Conservation (phyloP, 2,113 vertebrate species). For the Delphinapterus leucas region DNA sequence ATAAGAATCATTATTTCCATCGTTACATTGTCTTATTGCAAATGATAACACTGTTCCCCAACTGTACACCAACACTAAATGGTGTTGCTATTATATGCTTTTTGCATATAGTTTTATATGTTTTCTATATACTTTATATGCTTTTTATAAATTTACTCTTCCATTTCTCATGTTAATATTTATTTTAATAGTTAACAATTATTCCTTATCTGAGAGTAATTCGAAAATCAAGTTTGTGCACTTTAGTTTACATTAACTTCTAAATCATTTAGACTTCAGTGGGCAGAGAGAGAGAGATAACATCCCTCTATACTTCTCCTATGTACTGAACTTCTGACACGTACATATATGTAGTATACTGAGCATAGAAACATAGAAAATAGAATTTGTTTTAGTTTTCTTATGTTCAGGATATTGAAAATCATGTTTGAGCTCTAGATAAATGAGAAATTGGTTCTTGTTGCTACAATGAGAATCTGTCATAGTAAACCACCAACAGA, state of each 20-base stretch:
- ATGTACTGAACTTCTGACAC: background rate
- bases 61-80: background rate
- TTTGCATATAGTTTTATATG: background rate
- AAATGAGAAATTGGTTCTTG: background rate
- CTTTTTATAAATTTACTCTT: background rate
- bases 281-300: background rate
- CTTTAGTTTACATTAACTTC: background rate
- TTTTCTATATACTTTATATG: background rate
- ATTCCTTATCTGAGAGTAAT: background rate
- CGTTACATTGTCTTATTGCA: background rate
- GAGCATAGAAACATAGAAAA: background rate
- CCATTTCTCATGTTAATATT: background rate
- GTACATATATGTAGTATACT: background rate
- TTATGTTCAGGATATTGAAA: background rate
- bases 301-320: background rate
- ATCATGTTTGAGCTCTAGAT: background rate
- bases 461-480: background rate
- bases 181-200: slow-evolving; percentile 38
- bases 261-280: background rate
- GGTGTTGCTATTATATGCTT: background rate
- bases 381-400: background rate
- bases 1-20: background rate
- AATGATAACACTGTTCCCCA: background rate
- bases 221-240: background rate
- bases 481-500: background rate